A percentile compares a stretch with the other conserved stretches of the same genome.
phyloP scores from a whole-genome alignment of 2,797 vertebrate species.

The Cheirogaleus major region DNA sequence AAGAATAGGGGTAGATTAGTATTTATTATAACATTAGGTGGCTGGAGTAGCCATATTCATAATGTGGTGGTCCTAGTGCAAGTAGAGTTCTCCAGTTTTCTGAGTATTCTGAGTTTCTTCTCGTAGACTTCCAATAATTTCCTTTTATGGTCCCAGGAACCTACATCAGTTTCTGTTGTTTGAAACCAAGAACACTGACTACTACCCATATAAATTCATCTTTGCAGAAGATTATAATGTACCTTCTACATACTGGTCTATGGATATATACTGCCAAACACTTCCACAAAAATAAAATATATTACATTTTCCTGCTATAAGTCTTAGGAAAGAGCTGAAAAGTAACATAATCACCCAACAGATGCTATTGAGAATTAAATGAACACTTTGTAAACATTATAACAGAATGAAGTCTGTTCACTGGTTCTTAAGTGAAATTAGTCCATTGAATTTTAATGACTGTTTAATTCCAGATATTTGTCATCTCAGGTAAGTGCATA shows the following conservation, averaged over 20 bases:
- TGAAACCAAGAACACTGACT: conserved; percentile 20
- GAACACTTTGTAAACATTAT: conserved; percentile 73
- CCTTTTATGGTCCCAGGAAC: background rate
- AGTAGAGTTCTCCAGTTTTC: background rate
- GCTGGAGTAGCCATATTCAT: background rate
- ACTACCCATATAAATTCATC: background rate
- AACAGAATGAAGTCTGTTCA: conserved; percentile 75
- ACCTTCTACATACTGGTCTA: background rate
- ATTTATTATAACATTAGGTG: background rate
- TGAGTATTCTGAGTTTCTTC: background rate
- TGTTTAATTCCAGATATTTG: conserved; percentile 53
- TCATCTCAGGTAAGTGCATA: conserved; percentile 55
- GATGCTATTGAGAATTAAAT: conserved; percentile 73
- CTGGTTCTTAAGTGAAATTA: conserved; percentile 69
- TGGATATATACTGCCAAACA: conserved; percentile 25
- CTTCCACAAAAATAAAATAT: conserved; percentile 57
- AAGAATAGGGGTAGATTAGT: background rate
- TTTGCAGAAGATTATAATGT: background rate
- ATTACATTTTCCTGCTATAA: conserved; percentile 38
- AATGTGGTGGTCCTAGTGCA: background rate
- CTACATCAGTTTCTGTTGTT: background rate
- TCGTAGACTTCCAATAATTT: background rate
- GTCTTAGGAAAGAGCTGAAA: conserved; percentile 64
- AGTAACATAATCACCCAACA: conserved; percentile 69
- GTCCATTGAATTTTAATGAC: conserved; percentile 66